Evolutionary conservation across 2,888 invertebrate genomes (phyloP), one percentile per base, ranked within the genome.

Genomic region (Polyploca ridens): DNA sequence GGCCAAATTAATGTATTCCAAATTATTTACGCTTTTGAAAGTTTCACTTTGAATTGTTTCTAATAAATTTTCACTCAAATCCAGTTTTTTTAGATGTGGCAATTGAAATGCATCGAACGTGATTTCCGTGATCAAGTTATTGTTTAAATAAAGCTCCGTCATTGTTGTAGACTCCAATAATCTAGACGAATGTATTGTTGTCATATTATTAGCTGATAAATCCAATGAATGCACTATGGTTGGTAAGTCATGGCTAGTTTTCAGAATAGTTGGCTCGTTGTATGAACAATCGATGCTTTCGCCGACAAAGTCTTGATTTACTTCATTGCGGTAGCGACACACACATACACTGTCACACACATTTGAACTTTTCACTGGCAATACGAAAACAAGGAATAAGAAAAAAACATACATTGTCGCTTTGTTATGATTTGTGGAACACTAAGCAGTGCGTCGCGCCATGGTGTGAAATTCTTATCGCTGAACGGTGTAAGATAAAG

Each of bases 1-100:
- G 0, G 90, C 90, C 58, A 94, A 76, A 77, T 93, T 94, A 41
- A 94, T 83, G 75, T 87, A 89, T 69, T 90, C 82, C 62, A 95
- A 77, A 8, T 88, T 88, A n/a, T 79, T 87, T 0, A 94, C 65
- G 44, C 80, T 77, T 65, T 75, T 85, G 65, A 95, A 94, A 0
- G 87, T 81, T 46, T 88, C 87, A 68, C 84, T 81, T 54, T 90
- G 82, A 33, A 95, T 85, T 61, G 73, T 78, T 57, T 88, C 82
- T 3, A 95, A 68, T 63, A 74, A 69, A 76, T 94, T 94, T 19
- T 87, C 71, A 62, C 91, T 93, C 59, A 95, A 81, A 81, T 94
- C 93, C 41, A 95, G 71, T 64, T 79, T 78, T 69, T 80, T 87
- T 4, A 95, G 76, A 27, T 85, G 76, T 0, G 91, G 87, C 6